Base-by-base conservation (phyloP, 2,888 invertebrate genomes). In the Campoplex nolae region DNA sequence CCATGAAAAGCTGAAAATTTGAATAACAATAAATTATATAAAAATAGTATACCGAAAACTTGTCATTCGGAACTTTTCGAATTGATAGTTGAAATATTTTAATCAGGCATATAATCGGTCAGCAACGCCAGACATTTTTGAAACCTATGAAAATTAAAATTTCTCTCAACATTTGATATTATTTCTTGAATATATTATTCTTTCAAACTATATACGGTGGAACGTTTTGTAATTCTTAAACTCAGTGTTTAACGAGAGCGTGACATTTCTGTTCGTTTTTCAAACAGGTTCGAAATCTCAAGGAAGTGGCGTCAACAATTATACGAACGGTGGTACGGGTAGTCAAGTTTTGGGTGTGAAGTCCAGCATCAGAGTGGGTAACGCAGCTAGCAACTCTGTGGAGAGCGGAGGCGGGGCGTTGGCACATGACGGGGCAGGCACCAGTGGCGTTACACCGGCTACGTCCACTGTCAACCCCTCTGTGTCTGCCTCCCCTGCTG, bases 281-380 rank as follows among this genome's bases (percentile, higher is more conserved):
- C 67, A 35, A 38, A n/a, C 79, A 92, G 92, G 90, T 85, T 90
- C 90, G 32, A 92, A 92, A 90, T 89, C 89, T 75, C 92, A 91
- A 85, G 85, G 88, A 68, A 89, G 89, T 84, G 90, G 92, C 82
- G 89, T 91, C 88, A 90, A 90, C 79, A 90, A 91, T 88, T 91
- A 92, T 83, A 90, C 92, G 84, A 92, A 90, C 90, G 91, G 93
- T 88, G 92, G 93, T 90, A 91, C 93, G 90, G 91, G 92, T 91
- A 91, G 93, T 93, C 93, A 93, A 92, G 91, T 91, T 89, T 92
- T 91, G 92, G 92, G 93, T 93, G 93, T 92, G 81, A 94, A 94
- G 93, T 93, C 94, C 92, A 94, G 93, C 94, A 92, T 94, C 94
- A 94, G 94, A 94, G 94, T 94, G 94, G 94, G 94, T 94, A 94